Conservation (phyloP, 2,888 invertebrate genomes). For the Nycteola revayana region DNA sequence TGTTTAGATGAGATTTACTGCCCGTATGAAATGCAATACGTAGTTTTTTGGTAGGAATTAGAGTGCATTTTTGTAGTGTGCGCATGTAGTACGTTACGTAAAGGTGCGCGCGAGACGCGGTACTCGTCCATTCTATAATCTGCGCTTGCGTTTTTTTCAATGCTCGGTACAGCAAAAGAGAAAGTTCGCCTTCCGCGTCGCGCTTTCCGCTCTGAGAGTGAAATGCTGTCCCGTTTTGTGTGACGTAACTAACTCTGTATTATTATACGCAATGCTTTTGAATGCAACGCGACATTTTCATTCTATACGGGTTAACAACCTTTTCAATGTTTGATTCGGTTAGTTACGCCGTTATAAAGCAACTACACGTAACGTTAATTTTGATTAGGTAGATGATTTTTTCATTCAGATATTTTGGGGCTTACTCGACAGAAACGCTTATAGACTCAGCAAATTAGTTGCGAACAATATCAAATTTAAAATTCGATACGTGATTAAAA, state of each 20-base stretch:
- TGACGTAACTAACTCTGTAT: slow-evolving; percentile 68
- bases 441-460: too few species aligned
- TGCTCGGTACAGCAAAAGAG: slow-evolving; percentile 72
- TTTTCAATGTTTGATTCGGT: slow-evolving; percentile 11
- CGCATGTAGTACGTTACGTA: slow-evolving; percentile 33
- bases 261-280: slow-evolving; percentile 46
- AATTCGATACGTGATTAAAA: slow-evolving; percentile 25
- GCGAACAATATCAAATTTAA: slow-evolving; percentile 1
- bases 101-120: slow-evolving; percentile 32
- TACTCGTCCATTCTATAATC: slow-evolving; percentile 43
- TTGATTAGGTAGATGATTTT: too few species aligned
- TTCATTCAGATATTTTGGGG: too few species aligned
- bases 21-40: slow-evolving; percentile 1
- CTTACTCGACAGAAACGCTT: too few species aligned
- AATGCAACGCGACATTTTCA: slow-evolving; percentile 28
- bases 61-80: slow-evolving; percentile 19
- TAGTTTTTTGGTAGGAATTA: slow-evolving; percentile 14
- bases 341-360: slow-evolving; percentile 10
- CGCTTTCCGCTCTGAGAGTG: slow-evolving; percentile 79
- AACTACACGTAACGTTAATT: not conserved
- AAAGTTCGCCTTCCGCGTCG: slow-evolving; percentile 79
- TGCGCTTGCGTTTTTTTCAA: slow-evolving; percentile 46
- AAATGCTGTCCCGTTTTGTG: slow-evolving; percentile 77
- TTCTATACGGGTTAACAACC: slow-evolving; percentile 23
- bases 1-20: slow-evolving; percentile 16